Base-by-base conservation (phyloP, 2,113 vertebrate species). In the Parotia lawesii region DNA sequence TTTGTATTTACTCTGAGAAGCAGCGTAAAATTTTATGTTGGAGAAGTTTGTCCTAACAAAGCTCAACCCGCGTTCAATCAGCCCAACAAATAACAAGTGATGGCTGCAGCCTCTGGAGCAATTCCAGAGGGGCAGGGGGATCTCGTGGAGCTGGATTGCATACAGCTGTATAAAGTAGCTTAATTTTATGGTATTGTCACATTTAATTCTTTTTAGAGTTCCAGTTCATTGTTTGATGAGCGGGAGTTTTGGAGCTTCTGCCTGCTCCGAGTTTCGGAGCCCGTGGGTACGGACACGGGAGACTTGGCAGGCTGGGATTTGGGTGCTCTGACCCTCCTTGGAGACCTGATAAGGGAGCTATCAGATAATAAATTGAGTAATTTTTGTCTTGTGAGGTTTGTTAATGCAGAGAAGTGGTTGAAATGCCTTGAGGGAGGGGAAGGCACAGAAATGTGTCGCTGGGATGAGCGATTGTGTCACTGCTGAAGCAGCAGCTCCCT, bases 111-210 rank as follows among this genome's bases (percentile, higher is more conserved):
- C 9, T 65, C 60, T 9, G 0, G 5, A 70, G 78, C 72, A 48
- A 5, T 38, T 35, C 47, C 23, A 75, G 79, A 51, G 78, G 44
- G 70, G 82, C 90, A 75, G 66, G 83, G 58, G 67, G 38, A 40
- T 70, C 79, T 93, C 12, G 0, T 19, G 9, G 90, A 44, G 67
- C 75, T 86, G 50, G 24, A 66, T 90, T 90, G 51, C 24, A 45
- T 85, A 29, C 85, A 94, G 90, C 92, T 93, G 82, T 20, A 38
- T 61, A 42, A 78, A 84, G 60, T 22, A 69, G 42, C 58, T 47
- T 62, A 11, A 58, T 93, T 83, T 93, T 94, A 76, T 93, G 88
- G 82, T 80, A 73, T 65, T 86, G 89, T 77, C 89, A 72, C 85
- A 64, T 77, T 51, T 79, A 56, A 61, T 89, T 89, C 33, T 38